These are phyloP conservation scores for Sisyra nigra DNA, from an alignment of 2,888 invertebrate species.

Conservation along the genomic window DNA sequence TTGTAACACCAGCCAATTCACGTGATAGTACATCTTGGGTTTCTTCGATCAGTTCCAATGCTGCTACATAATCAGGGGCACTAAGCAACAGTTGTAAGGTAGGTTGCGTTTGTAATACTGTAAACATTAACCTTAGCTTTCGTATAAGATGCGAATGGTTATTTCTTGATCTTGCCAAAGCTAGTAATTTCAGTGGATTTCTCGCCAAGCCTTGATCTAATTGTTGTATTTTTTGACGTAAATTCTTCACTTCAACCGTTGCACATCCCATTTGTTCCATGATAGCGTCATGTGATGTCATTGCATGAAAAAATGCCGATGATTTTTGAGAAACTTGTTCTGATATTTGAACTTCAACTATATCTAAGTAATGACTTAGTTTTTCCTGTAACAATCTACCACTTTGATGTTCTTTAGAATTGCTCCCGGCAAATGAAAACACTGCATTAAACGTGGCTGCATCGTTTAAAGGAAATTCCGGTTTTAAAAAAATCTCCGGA, in stretches of 20 bases:
- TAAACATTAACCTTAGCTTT: slow-evolving; percentile 78
- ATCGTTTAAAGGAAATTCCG: slow-evolving; percentile 62
- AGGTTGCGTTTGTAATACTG: slow-evolving; percentile 94
- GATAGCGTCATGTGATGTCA: slow-evolving; percentile 94
- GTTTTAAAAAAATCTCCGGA: slow-evolving; percentile 72
- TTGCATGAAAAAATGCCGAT: slow-evolving; percentile 94
- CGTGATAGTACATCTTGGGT: slow-evolving; percentile 87
- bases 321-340: slow-evolving; percentile 89
- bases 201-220: slow-evolving; percentile 66
- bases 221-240: slow-evolving; percentile 58
- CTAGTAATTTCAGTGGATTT: slow-evolving; percentile 64
- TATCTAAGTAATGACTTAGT: slow-evolving; percentile 85
- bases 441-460: slow-evolving; percentile 70
- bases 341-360: slow-evolving; percentile 86
- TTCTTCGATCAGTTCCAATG: slow-evolving; percentile 88
- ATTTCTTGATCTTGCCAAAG: slow-evolving; percentile 44
- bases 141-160: slow-evolving; percentile 52
- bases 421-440: slow-evolving; percentile 46
- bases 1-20: slow-evolving; percentile 81
- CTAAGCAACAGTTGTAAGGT: slow-evolving; percentile 89
- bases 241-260: slow-evolving; percentile 52
- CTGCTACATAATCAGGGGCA: slow-evolving; percentile 93
- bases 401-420: slow-evolving; percentile 23
- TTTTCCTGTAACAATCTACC: slow-evolving; percentile 70
- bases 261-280: slow-evolving; percentile 88